Evolutionary conservation across 2,888 invertebrate species (phyloP).

Genomic region (Cataglyphis rosenhaueri): DNA sequence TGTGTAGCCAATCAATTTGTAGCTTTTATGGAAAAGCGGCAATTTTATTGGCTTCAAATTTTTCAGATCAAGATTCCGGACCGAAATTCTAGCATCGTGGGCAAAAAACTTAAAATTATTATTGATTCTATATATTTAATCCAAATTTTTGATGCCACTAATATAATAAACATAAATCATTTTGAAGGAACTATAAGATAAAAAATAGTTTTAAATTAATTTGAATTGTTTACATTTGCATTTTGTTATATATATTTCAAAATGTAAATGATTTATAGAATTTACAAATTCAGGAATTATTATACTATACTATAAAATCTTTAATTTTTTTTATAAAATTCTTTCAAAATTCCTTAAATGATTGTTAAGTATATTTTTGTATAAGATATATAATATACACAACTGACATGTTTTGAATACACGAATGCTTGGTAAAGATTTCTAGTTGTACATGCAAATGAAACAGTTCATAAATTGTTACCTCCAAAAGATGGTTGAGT

Average conservation of each 20-base stretch:
- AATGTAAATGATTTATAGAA: neutral
- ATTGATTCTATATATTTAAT: neutral
- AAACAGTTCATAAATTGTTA: conserved; percentile 58
- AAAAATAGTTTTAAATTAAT: neutral
- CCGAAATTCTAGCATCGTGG: too few species aligned
- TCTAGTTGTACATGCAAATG: conserved; percentile 29
- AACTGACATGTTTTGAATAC: conserved; percentile 16
- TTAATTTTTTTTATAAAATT: neutral
- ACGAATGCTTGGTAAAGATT: conserved; percentile 14
- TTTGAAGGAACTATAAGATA: neutral
- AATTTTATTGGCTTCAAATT: too few species aligned
- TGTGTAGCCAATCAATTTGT: too few species aligned
- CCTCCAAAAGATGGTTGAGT: conserved; percentile 86
- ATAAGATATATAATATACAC: neutral
- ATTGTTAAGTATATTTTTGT: neutral
- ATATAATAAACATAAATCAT: neutral
- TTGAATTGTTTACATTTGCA: neutral
- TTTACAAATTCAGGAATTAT: neutral
- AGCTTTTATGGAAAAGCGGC: too few species aligned
- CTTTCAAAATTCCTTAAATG: neutral
- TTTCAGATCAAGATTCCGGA: too few species aligned
- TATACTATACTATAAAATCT: neutral
- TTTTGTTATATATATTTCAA: neutral
- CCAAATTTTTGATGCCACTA: neutral
- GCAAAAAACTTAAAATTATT: neutral